A percentile compares a stretch with the other conserved stretches of the same genome.
phyloP scores from a whole-genome alignment of 30 jellyfish, hydroid and myxozoan genomes.

The Turritopsis dohrnii region DNA sequence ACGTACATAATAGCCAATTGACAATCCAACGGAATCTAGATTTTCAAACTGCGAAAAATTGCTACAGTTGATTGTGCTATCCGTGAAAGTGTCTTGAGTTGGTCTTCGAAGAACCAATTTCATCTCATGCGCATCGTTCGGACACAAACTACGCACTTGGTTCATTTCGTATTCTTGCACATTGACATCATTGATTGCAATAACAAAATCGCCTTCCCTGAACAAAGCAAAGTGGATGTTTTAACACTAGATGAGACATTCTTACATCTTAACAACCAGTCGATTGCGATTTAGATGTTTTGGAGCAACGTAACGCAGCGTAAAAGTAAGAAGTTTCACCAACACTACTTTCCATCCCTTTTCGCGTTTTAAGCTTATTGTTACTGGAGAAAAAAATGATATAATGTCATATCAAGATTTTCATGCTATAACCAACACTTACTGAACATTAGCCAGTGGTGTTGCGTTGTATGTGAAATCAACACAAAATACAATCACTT shows the following conservation, averaged over 20 bases:
- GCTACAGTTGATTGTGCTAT: background rate
- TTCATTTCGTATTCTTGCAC: conserved; percentile 6
- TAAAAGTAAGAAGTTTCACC: too few species aligned
- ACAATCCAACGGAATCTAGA: background rate
- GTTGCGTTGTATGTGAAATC: background rate
- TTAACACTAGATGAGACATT: background rate
- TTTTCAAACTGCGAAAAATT: background rate
- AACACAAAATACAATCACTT: background rate
- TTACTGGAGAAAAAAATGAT: too few species aligned
- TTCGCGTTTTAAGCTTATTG: too few species aligned
- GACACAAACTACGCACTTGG: background rate
- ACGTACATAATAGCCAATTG: background rate
- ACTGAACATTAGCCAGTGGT: background rate
- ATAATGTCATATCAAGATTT: too few species aligned
- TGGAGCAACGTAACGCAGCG: too few species aligned
- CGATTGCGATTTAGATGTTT: too few species aligned
- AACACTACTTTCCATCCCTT: too few species aligned
- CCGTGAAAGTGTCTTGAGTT: background rate
- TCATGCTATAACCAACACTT: background rate
- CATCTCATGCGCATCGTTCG: background rate
- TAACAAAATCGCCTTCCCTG: conserved; percentile 6
- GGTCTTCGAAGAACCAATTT: background rate
- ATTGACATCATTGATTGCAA: conserved; percentile 6
- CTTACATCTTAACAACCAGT: too few species aligned
- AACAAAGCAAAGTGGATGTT: background rate